Evolutionary conservation across 2,113 vertebrate genomes (phyloP).

Genomic region (Pungitius pungitius): DNA sequence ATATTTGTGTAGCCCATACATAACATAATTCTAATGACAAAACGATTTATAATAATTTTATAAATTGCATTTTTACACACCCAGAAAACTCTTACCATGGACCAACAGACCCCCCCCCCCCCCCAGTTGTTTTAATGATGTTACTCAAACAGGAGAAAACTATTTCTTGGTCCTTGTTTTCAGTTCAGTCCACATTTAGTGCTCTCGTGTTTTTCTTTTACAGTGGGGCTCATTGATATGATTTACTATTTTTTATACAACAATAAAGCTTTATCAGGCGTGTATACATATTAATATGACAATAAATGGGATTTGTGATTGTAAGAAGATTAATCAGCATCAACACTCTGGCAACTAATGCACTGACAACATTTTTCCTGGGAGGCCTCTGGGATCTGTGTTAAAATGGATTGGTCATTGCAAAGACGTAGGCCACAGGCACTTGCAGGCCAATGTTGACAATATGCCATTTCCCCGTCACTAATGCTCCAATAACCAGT

Average conservation of each 20-base stretch:
- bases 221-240: not conserved
- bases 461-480: constrained; percentile 64
- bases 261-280: not conserved
- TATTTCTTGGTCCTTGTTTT: too few species aligned
- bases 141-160: too few species aligned
- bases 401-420: constrained; percentile 70
- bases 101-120: too few species aligned
- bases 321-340: not conserved
- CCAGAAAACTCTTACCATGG: not conserved
- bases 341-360: not conserved
- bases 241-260: not conserved
- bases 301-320: not conserved
- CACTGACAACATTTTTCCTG: not conserved
- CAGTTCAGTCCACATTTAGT: too few species aligned
- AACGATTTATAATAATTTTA: too few species aligned
- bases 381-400: not conserved
- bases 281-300: not conserved
- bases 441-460: constrained; percentile 74
- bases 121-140: too few species aligned
- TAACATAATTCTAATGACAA: too few species aligned
- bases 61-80: not conserved
- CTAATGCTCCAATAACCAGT: constrained; percentile 63
- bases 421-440: constrained; percentile 69
- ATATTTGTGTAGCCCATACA: too few species aligned
- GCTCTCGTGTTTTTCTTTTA: not conserved